Evolutionary conservation across 2,888 invertebrate species (phyloP).

Genomic region (Trissolcus japonicus): DNA sequence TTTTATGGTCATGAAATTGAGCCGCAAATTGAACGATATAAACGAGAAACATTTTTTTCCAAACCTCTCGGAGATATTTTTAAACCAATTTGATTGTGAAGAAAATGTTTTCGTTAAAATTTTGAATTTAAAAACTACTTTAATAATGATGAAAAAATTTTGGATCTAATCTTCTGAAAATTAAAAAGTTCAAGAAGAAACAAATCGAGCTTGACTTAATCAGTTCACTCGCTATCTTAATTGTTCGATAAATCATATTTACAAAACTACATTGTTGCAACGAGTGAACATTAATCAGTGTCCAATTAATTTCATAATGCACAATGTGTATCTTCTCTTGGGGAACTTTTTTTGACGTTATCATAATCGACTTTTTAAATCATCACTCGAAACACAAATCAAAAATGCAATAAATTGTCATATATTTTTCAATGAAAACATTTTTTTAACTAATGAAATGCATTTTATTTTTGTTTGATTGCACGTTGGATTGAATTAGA

Average conservation of each 20-base stretch:
- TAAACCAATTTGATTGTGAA: neutral
- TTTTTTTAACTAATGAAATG: too few species aligned
- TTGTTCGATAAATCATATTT: neutral
- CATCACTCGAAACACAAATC: constrained; percentile 34
- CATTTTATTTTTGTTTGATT: too few species aligned
- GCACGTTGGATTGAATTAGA: too few species aligned
- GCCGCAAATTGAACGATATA: too few species aligned
- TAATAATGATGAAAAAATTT: neutral
- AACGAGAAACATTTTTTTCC: too few species aligned
- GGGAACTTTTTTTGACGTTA: constrained; percentile 6
- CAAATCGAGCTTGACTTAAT: too few species aligned
- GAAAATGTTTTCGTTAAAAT: neutral
- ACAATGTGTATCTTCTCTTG: constrained; percentile 10
- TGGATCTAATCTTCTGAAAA: neutral
- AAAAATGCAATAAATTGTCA: neutral
- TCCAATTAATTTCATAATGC: constrained; percentile 31
- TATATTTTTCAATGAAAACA: too few species aligned
- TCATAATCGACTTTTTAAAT: constrained; percentile 49
- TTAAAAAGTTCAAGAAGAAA: neutral
- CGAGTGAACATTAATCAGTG: constrained; percentile 31
- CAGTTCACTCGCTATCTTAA: too few species aligned
- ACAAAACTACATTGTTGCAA: constrained; percentile 16
- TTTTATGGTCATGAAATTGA: too few species aligned
- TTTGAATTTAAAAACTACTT: neutral
- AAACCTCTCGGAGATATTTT: too few species aligned